Conservation (phyloP, 1,140 invertebrate species). For the Ips nitidus region DNA sequence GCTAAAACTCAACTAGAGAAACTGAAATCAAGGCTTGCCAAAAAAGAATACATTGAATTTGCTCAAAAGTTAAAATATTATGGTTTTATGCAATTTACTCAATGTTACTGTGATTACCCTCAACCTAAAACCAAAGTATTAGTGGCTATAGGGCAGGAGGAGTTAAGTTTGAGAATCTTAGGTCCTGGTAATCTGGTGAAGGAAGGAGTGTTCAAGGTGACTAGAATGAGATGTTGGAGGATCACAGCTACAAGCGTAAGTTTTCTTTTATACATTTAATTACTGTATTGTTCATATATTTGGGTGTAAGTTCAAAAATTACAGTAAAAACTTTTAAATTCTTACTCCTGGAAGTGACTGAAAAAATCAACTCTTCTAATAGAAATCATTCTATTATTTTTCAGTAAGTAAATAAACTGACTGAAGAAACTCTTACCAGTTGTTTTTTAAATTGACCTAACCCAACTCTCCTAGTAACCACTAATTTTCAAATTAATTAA, state of each 20-base stretch:
- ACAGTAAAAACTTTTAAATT: background rate
- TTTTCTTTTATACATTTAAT: background rate
- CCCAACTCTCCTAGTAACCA: too few relatives aligned
- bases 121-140: slow-evolving; percentile 64
- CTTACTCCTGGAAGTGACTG: background rate
- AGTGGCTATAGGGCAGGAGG: slow-evolving; percentile 75
- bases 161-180: slow-evolving; percentile 69
- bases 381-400: background rate
- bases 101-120: slow-evolving; percentile 79
- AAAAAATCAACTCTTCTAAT: background rate
- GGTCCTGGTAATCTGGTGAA: slow-evolving; percentile 56
- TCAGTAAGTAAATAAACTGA: background rate
- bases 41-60: slow-evolving; percentile 85
- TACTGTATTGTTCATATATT: slow-evolving; percentile 6
- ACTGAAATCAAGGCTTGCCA: slow-evolving; percentile 73
- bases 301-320: background rate
- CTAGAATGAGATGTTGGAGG: slow-evolving; percentile 94
- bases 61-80: slow-evolving; percentile 83
- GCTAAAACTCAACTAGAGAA: slow-evolving; percentile 67
- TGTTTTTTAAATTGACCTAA: too few relatives aligned
- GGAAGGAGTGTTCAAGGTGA: slow-evolving; percentile 89
- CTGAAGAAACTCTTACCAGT: too few relatives aligned
- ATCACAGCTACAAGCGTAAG: slow-evolving; percentile 86
- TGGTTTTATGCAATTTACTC: slow-evolving; percentile 81
- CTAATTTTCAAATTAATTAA: too few relatives aligned